Evolutionary conservation across 1,140 invertebrate species (phyloP).

Genomic region (Pachypeltis micranthus): DNA sequence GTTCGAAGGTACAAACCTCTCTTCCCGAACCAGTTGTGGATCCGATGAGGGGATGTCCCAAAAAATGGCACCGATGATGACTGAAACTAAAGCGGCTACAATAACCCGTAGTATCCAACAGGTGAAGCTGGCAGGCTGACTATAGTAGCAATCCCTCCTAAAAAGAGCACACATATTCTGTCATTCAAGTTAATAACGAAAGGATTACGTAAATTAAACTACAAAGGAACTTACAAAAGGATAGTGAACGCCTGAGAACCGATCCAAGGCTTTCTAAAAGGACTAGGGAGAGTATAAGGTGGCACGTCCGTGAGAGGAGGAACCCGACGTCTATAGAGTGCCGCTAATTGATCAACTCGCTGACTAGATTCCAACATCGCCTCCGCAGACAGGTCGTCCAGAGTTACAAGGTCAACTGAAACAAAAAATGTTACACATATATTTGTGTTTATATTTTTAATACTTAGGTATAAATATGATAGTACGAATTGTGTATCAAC

Average conservation of each 20-base stretch:
- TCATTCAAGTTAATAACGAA: background rate
- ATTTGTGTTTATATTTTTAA: no score
- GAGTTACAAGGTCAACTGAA: slow-evolving; percentile 80
- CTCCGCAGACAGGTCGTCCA: slow-evolving; percentile 83
- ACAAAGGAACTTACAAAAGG: slow-evolving; percentile 46
- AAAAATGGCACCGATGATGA: slow-evolving; percentile 75
- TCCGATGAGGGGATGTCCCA: slow-evolving; percentile 73
- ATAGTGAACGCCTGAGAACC: slow-evolving; percentile 55
- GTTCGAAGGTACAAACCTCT: no score
- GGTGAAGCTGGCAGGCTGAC: slow-evolving; percentile 73
- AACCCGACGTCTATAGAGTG: slow-evolving; percentile 56
- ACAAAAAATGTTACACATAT: no score
- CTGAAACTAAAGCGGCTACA: slow-evolving; percentile 62
- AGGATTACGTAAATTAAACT: background rate
- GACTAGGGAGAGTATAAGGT: slow-evolving; percentile 58
- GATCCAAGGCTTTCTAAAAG: slow-evolving; percentile 44
- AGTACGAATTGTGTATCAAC: no score
- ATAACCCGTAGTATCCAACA: slow-evolving; percentile 63
- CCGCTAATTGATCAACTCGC: slow-evolving; percentile 77
- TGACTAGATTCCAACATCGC: slow-evolving; percentile 89
- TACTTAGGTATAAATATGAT: no score
- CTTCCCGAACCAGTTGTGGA: slow-evolving; percentile 54
- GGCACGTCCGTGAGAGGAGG: slow-evolving; percentile 58
- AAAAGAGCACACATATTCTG: slow-evolving; percentile 29
- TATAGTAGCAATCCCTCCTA: slow-evolving; percentile 61